Evolutionary conservation across 2,113 vertebrate species (phyloP), one percentile per base, ranked within the genome.

Genomic region (Dolichotis patagonum): DNA sequence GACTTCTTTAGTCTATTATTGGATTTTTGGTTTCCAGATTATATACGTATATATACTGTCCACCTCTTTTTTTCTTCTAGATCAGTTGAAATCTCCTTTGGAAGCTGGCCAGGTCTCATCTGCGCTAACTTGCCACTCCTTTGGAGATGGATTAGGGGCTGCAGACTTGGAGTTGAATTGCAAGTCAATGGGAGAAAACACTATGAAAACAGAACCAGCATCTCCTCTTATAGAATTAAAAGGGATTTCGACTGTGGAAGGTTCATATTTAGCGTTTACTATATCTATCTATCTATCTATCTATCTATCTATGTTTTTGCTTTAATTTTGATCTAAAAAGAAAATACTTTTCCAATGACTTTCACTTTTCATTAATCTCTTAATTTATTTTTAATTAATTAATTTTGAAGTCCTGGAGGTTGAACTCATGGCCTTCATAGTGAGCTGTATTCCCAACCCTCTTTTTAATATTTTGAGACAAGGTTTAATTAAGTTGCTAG

Each of bases 181-280:
- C 91, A 96, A 82, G 87, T 97, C 97, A 86, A 98, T 98, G 97
- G 98, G 98, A 97, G 98, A 98, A 95, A 98, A 98, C 96, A 71
- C 81, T 96, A 98, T 98, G 95, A 98, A 98, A 16, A 11, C 89
- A 0, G 97, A 98, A 43, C 88, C 97, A 9, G 95, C 93, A 6
- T 96, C 97, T 96, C 80, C 86, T 56, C 67, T 98, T 97, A 86
- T 95, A 92, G 96, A 97, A 73, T 96, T 96, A 88, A 97, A 98
- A 95, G 98, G 98, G 91, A 90, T 97, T 97, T 96, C 98, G 46
- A 58, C 98, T 97, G 96, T 97, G 96, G 85, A 98, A 98, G 98
- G 98, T 99, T 98, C 85, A 94, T 38, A 85, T 98, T 98, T 97
- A 97, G 67, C 4, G 17, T 56, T 56, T 16, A 56, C 54, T 2